Conservation (phyloP, 1,140 invertebrate species). For the Amphibalanus amphitrite region DNA sequence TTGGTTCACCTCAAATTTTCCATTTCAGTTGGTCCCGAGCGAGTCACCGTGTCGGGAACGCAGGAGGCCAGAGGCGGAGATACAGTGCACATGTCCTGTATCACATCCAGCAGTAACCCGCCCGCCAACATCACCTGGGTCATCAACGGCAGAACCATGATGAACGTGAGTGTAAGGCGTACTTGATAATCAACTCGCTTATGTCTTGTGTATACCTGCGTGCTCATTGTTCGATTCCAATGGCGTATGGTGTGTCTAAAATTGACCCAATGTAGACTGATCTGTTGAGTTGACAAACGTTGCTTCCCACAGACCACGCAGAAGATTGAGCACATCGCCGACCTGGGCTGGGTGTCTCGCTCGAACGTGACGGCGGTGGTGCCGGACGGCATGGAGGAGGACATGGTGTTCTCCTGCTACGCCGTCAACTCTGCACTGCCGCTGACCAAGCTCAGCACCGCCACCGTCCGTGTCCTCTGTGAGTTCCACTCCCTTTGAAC, state of each 20-base stretch:
- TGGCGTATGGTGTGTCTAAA: too few relatives aligned
- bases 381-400: constrained; percentile 41
- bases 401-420: constrained; percentile 68
- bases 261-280: too few relatives aligned
- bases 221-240: too few relatives aligned
- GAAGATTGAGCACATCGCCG: neutral
- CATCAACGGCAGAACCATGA: neutral
- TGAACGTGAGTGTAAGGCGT: neutral
- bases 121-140: constrained; percentile 14
- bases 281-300: too few relatives aligned
- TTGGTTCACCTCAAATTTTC: too few relatives aligned
- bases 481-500: constrained; percentile 41
- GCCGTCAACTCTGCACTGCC: constrained; percentile 66
- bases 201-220: too few relatives aligned
- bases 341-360: constrained; percentile 68
- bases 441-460: constrained; percentile 66
- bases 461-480: constrained; percentile 87
- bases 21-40: neutral
- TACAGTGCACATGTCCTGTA: constrained; percentile 15
- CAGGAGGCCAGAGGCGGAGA: constrained; percentile 14
- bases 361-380: constrained; percentile 71
- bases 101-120: constrained; percentile 16
- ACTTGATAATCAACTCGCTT: too few relatives aligned
- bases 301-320: neutral
- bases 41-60: neutral